Evolutionary conservation across 2,113 vertebrate genomes (phyloP).

Genomic region (Ochotona princeps): DNA sequence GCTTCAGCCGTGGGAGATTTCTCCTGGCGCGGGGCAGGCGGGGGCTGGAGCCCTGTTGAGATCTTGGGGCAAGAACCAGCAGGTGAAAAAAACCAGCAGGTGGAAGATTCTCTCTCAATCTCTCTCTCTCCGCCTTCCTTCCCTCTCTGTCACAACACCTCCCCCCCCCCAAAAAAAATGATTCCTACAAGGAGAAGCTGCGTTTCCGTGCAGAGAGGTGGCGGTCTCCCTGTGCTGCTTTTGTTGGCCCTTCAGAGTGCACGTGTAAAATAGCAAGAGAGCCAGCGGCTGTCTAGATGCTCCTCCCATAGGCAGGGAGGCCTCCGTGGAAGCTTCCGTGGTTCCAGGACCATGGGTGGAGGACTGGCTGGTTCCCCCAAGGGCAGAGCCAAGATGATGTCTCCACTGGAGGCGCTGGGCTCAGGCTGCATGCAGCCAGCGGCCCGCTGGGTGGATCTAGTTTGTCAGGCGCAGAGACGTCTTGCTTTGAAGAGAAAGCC

Average conservation of each 20-base stretch:
- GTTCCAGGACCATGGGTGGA: neutral
- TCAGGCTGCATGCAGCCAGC: no score
- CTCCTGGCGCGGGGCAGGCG: neutral
- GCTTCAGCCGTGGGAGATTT: neutral
- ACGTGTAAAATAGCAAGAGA: neutral
- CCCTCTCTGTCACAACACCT: no score
- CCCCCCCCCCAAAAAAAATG: no score
- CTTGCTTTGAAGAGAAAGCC: constrained; percentile 46
- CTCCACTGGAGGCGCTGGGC: no score
- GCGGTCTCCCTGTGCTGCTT: neutral
- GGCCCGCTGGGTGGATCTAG: neutral
- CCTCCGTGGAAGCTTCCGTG: neutral
- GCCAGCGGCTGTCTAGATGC: neutral
- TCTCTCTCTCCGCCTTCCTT: no score
- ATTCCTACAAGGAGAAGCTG: neutral
- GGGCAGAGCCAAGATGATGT: no score
- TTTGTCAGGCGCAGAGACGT: constrained; percentile 23
- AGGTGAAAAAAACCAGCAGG: no score
- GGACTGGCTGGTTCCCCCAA: neutral
- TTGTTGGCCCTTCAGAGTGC: neutral
- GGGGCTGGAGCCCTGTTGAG: no score
- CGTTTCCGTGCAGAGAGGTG: neutral
- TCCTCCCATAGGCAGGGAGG: neutral
- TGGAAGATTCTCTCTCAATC: no score
- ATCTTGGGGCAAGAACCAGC: no score